A percentile compares a stretch with the other conserved stretches of the same genome.
Evolutionary conservation across 2,113 vertebrate species (phyloP).

Genomic region (Maccullochella peelii): DNA sequence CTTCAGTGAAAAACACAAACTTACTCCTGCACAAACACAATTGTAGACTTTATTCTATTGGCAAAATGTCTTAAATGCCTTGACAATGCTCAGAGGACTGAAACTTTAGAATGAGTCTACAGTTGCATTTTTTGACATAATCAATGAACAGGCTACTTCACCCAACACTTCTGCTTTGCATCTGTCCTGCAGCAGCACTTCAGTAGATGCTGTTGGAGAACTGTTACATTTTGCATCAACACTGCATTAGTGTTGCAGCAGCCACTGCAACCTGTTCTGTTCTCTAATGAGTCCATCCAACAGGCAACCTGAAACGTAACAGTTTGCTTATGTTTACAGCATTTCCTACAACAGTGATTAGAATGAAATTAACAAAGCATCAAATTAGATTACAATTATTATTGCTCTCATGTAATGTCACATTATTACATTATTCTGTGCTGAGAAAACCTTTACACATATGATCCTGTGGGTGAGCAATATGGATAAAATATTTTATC

Average conservation of each 20-base stretch:
- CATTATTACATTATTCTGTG: neutral
- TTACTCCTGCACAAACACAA: neutral
- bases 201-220: neutral
- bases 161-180: neutral
- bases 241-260: constrained; percentile 30
- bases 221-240: constrained; percentile 36
- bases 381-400: neutral
- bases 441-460: neutral
- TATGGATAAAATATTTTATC: neutral
- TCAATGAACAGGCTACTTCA: neutral
- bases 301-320: neutral
- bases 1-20: neutral
- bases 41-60: neutral
- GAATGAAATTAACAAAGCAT: neutral
- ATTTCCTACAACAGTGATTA: neutral
- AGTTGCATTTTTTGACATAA: neutral
- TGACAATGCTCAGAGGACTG: neutral
- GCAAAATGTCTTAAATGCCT: neutral
- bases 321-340: neutral
- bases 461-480: neutral
- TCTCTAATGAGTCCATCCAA: constrained; percentile 1
- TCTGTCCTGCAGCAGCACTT: constrained; percentile 22
- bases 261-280: constrained; percentile 4
- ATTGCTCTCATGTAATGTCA: neutral
- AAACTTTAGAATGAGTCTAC: neutral